Evolutionary conservation across 2,797 vertebrate genomes (phyloP).

Genomic region (Hylomyscus alleni): DNA sequence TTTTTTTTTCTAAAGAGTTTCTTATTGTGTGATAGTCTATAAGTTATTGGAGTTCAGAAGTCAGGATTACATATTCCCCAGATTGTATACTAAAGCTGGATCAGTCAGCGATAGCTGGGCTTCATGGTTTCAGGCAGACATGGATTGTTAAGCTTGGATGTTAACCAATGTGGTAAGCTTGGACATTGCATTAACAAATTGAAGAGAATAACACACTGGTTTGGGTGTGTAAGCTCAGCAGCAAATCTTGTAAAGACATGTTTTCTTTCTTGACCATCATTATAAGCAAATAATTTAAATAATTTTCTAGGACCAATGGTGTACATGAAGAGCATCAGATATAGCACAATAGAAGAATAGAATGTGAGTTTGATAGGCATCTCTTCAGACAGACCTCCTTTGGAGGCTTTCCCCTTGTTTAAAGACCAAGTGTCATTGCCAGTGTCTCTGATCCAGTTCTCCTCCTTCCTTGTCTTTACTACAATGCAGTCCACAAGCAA

Average conservation of each 20-base stretch:
- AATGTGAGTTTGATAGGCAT: not conserved
- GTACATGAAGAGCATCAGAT: not conserved
- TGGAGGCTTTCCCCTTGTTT: not conserved
- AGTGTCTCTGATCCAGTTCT: not conserved
- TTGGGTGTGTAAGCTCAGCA: not conserved
- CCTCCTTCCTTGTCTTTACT: not conserved
- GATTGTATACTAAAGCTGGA: not conserved
- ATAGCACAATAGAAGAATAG: not conserved
- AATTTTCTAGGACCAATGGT: not conserved
- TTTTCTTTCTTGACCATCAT: not conserved
- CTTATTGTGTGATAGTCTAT: not conserved
- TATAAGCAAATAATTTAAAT: conserved; percentile 2
- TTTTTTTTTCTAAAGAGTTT: not conserved
- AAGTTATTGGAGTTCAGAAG: not conserved
- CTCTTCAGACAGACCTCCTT: not conserved
- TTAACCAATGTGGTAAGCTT: not conserved
- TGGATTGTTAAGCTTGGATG: no score
- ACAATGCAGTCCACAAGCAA: not conserved
- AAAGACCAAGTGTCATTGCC: conserved; percentile 12
- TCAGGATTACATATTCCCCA: not conserved
- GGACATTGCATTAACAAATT: not conserved
- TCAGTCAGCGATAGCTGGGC: not conserved
- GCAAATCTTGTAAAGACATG: not conserved
- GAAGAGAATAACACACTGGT: not conserved
- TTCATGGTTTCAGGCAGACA: not conserved